A percentile compares a stretch with the other conserved stretches of the same genome.
phyloP scores from a whole-genome alignment of 2,113 vertebrate species.

The Craseonycteris thonglongyai region DNA sequence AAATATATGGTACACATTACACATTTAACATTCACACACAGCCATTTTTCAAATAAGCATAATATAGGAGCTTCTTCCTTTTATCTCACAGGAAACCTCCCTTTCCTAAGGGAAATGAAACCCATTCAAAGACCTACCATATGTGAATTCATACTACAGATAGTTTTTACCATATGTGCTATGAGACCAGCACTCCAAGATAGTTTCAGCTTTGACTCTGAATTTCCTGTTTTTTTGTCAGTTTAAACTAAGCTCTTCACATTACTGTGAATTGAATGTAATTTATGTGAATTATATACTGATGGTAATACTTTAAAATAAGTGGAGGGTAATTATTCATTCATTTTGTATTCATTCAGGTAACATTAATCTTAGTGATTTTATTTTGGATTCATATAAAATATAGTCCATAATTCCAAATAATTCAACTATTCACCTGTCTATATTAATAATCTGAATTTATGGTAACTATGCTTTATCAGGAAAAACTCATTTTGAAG shows the following conservation, averaged over 20 bases:
- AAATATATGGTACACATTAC: slow-evolving; percentile 49
- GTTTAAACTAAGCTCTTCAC: neutral
- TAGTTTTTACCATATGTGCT: neutral
- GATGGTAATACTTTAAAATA: slow-evolving; percentile 40
- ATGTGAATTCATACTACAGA: neutral
- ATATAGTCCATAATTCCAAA: slow-evolving; percentile 35
- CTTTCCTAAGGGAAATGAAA: slow-evolving; percentile 35
- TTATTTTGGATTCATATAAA: neutral
- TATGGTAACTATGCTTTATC: neutral
- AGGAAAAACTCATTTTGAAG: slow-evolving; percentile 25
- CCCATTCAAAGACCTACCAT: neutral
- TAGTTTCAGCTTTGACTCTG: neutral
- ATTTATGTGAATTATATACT: neutral
- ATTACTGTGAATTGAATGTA: neutral
- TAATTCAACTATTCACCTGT: neutral
- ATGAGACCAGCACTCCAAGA: neutral
- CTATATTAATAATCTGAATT: neutral
- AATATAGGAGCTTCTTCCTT: slow-evolving; percentile 39
- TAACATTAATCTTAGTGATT: slow-evolving; percentile 8
- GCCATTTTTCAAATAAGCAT: slow-evolving; percentile 38
- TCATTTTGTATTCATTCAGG: neutral
- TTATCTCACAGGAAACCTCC: slow-evolving; percentile 35
- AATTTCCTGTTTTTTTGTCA: neutral
- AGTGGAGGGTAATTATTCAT: slow-evolving; percentile 29
- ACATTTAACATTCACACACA: slow-evolving; percentile 39